Evolutionary conservation across 2,113 vertebrate genomes (phyloP).

Genomic region (Macaca nemestrina): DNA sequence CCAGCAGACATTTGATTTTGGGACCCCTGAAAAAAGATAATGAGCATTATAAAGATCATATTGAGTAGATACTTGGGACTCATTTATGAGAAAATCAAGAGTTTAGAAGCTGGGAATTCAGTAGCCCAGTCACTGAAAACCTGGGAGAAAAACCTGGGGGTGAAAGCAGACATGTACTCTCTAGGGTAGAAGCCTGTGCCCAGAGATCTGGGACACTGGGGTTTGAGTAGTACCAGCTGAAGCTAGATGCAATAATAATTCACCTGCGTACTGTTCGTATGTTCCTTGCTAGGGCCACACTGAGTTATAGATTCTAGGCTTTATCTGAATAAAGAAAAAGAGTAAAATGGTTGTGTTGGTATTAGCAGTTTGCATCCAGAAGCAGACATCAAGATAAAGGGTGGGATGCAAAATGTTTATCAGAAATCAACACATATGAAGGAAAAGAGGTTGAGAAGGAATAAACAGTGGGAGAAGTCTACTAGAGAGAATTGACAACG

Average conservation of each 20-base stretch:
- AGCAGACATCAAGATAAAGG: background rate
- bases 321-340: background rate
- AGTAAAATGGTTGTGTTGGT: background rate
- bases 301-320: background rate
- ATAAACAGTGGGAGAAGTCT: background rate
- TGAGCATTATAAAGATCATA: background rate
- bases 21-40: background rate
- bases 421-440: background rate
- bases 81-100: background rate
- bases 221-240: no score
- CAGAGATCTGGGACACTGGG: background rate
- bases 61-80: background rate
- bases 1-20: background rate
- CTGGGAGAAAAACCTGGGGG: background rate
- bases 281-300: background rate
- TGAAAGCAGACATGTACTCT: background rate
- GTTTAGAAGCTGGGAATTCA: background rate
- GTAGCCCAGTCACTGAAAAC: background rate
- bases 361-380: background rate
- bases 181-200: background rate
- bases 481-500: background rate
- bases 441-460: background rate
- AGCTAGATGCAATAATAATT: background rate
- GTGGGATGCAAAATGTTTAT: background rate
- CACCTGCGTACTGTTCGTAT: background rate